Base-by-base conservation (phyloP, 2,888 invertebrate species). In the Heteromurus nitidus region DNA sequence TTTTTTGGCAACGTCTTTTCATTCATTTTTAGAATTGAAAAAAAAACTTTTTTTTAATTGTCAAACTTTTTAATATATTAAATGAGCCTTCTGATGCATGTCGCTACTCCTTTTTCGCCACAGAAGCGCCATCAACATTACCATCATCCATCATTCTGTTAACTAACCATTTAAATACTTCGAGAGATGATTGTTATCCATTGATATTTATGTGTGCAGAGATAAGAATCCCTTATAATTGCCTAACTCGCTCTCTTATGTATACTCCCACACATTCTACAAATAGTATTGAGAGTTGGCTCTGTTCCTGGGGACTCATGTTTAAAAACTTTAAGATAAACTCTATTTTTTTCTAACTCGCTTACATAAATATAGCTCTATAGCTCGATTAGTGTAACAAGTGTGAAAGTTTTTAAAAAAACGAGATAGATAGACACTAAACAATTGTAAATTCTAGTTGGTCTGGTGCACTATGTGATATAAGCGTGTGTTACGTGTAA, bases 71-170 rank as follows among this genome's bases (percentile, higher is more conserved):
- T 22, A 36, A 65, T 16, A 65, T 44, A 22, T 30, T n/a, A 18
- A 44, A 65, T 65, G 55, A 53, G 75, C n/a, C 42, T 60, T 75
- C 75, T 75, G 65, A 75, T 65, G 75, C 75, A 55, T 75, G 55
- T 64, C 74, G 31, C 47, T 53, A 9, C 30, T 24, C 26, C 26
- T 26, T 22, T 22, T 55, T 9, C 26, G 9, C 13, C 24, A 65
- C 13, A 65, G 31, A 74, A 64, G 75, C n/a, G n/a, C 75, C 42
- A 65, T n/a, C n/a, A n/a, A n/a, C n/a, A n/a, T n/a, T n/a, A 67
- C 65, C 64, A 75, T 65, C 75, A 55, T 75, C 67, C 67, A 65
- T 75, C 75, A 65, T 65, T 75, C 64, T 75, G 65, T 75, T 75
- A 75, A 75, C 65, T 75, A 75, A 36, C 65, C 75, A 67, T 75